Base-by-base conservation (phyloP, 2,888 invertebrate species). In the Noctua janthe region DNA sequence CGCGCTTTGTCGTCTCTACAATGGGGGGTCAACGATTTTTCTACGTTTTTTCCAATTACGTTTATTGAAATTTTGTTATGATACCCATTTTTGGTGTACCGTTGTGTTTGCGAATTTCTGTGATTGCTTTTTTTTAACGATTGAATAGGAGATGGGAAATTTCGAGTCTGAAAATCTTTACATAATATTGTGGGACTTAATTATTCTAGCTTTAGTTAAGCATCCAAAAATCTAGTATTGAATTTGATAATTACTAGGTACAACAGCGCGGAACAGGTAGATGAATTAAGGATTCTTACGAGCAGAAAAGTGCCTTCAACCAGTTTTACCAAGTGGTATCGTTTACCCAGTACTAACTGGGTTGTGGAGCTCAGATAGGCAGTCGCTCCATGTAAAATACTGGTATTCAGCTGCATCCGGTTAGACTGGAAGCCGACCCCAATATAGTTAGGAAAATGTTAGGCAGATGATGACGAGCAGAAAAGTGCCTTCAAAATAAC, bases 1-100 rank as follows among this genome's bases (percentile, higher is more conserved):
- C 88, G 88, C 91, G 91, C 93, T 92, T 94, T 94, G 94, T 94
- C 88, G 84, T 84, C 71, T 71, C 90, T 88, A 92, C 90, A 91
- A 91, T 89, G 84, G 90, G 76, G 86, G 89, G 89, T 89, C 85
- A 89, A 86, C 82, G 82, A 64, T 87, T 84, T 86, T 85, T 82
- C 83, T 80, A 80, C 81, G 35, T 80, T 89, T 88, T 88, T 90
- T 88, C 82, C 88, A 89, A 89, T 88, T 87, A 89, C 69, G 76
- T 83, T 89, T 89, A 89, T 87, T 84, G 86, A 90, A 89, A 87
- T 88, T 90, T 87, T 90, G 87, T 89, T 87, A 84, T 87, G 87
- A 86, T 88, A 81, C 74, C 74, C 79, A 78, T 85, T 78, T 76
- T n/a, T 49, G 35, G 23, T 73, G 66, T 76, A 69, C 78, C 72